Evolutionary conservation across 1,140 invertebrate species (phyloP), one percentile per base, ranked within the genome.

Genomic region (Rhagoletis zephyria): DNA sequence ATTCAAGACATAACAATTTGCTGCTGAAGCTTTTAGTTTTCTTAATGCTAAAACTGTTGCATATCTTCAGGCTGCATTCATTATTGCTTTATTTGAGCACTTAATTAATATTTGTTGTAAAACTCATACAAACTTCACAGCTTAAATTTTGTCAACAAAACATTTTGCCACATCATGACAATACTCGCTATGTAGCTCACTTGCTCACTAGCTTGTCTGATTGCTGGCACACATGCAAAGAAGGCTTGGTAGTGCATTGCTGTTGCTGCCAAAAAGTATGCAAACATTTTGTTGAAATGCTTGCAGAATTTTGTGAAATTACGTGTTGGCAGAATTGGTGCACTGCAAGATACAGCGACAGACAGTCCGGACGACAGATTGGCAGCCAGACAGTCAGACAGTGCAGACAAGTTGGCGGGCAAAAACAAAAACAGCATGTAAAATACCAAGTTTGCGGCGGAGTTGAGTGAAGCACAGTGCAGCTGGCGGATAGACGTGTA

Each of bases 51-150:
- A 19, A 81, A 56, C 74, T 81, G 74, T 81, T 81, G 74, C 74
- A 30, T 81, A 81, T 10, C 74, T 56, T 81, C 5, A 51, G 74
- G 74, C 74, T 81, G 74, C 74, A 81, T 81, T 81, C 19, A 81
- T 81, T 81, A 56, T 81, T 30, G 48, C 74, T 56, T 81, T 81
- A 56, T 81, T 81, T 81, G 74, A 81, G 74, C 14, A 59, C 74
- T 81, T 81, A 81, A 81, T 81, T 81, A 81, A 81, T 81, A 81
- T 81, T 81, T 81, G 74, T 56, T n/a, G 45, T 56, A 81, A 81
- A 81, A 81, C 74, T 81, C 48, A 81, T 56, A 2, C 74, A 81
- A 81, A 81, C 74, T 81, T 59, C 74, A 56, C 48, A 56, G 74
- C 74, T 81, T 81, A 56, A 81, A 56, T 81, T 81, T 19, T 81